Evolutionary conservation across 2,888 invertebrate genomes (phyloP).

Genomic region (Heliconius erato): DNA sequence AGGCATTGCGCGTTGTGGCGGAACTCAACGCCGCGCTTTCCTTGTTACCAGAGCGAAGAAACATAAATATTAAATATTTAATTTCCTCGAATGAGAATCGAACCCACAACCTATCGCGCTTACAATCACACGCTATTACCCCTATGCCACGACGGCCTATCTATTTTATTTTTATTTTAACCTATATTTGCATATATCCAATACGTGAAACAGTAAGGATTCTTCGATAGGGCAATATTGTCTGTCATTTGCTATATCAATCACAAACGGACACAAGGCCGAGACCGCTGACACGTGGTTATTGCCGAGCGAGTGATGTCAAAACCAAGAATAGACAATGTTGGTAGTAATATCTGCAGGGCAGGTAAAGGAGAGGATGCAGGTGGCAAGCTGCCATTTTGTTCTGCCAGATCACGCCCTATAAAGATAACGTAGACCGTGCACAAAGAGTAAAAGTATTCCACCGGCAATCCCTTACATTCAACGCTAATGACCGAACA

Average conservation of each 20-base stretch:
- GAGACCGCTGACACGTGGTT: slow-evolving; percentile 55
- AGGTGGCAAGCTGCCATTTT: slow-evolving; percentile 58
- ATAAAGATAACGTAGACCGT: slow-evolving; percentile 31
- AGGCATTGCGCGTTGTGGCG: too few relatives aligned
- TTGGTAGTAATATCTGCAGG: slow-evolving; percentile 58
- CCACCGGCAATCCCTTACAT: not conserved
- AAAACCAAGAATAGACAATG: slow-evolving; percentile 69
- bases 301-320: slow-evolving; percentile 76
- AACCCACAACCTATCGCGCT: too few relatives aligned
- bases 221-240: not conserved
- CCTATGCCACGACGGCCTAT: too few relatives aligned
- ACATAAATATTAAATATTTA: too few relatives aligned
- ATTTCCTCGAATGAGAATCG: too few relatives aligned
- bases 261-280: slow-evolving; percentile 36
- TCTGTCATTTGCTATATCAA: not conserved
- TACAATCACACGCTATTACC: too few relatives aligned
- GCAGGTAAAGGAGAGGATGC: slow-evolving; percentile 65
- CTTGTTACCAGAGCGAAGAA: too few relatives aligned
- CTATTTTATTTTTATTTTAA: not conserved
- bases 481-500: not conserved
- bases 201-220: not conserved
- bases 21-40: too few relatives aligned
- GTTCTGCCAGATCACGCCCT: slow-evolving; percentile 47
- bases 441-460: slow-evolving; percentile 19
- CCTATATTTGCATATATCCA: not conserved